A percentile compares a stretch with the other conserved stretches of the same genome.
phyloP scores from a whole-genome alignment of 2,888 invertebrate species.

The Thereva nobilitata region DNA sequence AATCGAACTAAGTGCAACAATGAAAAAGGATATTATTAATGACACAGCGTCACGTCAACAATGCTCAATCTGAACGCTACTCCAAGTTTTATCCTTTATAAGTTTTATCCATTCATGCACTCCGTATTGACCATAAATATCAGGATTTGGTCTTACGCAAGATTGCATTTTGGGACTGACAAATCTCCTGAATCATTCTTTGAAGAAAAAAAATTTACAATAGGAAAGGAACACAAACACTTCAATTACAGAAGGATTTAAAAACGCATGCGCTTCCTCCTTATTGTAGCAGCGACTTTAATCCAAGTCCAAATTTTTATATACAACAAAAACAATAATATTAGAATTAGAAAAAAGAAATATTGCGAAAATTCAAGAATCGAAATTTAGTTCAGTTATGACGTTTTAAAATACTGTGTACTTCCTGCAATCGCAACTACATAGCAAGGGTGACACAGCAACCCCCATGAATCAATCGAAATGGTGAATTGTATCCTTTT shows the following conservation, averaged over 20 bases:
- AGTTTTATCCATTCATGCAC: not conserved
- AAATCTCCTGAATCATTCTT: not conserved
- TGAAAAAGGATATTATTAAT: slow-evolving; percentile 7
- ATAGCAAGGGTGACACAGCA: too few relatives aligned
- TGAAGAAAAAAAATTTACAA: not conserved
- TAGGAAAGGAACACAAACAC: not conserved
- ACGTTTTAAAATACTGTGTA: too few relatives aligned
- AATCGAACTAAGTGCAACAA: slow-evolving; percentile 7
- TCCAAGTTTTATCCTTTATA: not conserved
- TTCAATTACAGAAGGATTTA: slow-evolving; percentile 5
- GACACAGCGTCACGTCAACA: not conserved
- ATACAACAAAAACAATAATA: too few relatives aligned
- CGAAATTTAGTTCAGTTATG: too few relatives aligned
- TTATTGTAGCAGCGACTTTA: not conserved
- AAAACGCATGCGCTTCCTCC: not conserved
- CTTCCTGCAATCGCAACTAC: too few relatives aligned
- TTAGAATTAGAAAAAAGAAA: too few relatives aligned
- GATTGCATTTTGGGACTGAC: slow-evolving; percentile 12
- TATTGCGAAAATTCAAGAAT: too few relatives aligned
- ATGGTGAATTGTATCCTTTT: too few relatives aligned
- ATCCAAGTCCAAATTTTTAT: too few relatives aligned
- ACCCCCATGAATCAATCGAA: too few relatives aligned
- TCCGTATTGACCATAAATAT: slow-evolving; percentile 20
- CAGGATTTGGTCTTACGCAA: slow-evolving; percentile 12
- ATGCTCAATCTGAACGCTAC: not conserved